phyloP scores from a whole-genome alignment of 2,113 vertebrate genomes.

The Archocentrus centrarchus region DNA sequence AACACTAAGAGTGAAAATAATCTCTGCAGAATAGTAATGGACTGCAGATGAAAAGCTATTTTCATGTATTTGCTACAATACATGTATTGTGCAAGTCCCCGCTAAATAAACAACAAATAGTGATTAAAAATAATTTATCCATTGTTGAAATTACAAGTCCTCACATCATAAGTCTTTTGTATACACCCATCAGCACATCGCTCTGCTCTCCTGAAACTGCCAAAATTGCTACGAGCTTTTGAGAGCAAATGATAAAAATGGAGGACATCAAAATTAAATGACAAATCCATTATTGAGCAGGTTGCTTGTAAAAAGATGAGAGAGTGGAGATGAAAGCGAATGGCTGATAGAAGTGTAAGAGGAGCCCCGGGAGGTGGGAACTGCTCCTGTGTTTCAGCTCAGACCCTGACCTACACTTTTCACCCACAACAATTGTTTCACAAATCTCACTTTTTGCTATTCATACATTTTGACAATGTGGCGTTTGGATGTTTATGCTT shows the following conservation, averaged over 20 bases:
- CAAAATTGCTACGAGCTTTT: conserved; percentile 27
- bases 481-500: conserved; percentile 17
- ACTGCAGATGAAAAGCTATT: background rate
- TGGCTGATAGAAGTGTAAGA: conserved; percentile 42
- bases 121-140: conserved; percentile 3
- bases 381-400: conserved; percentile 10
- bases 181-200: background rate
- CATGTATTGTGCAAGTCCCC: background rate
- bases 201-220: conserved; percentile 32
- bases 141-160: conserved; percentile 25
- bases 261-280: conserved; percentile 59
- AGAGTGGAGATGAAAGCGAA: conserved; percentile 61
- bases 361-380: conserved; percentile 34
- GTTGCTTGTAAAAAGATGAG: conserved; percentile 48
- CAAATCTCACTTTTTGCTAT: background rate
- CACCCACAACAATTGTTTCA: background rate
- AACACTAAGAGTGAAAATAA: conserved; percentile 6
- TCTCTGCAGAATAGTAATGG: background rate
- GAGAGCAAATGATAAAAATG: conserved; percentile 41
- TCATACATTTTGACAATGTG: background rate
- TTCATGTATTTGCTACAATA: background rate
- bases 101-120: background rate
- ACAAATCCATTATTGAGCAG: conserved; percentile 64
- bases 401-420: conserved; percentile 14
- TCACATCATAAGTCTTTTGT: background rate